These are phyloP conservation scores for Proteles cristata DNA, from an alignment of 2,113 vertebrate genomes.

Conservation along the genomic window DNA sequence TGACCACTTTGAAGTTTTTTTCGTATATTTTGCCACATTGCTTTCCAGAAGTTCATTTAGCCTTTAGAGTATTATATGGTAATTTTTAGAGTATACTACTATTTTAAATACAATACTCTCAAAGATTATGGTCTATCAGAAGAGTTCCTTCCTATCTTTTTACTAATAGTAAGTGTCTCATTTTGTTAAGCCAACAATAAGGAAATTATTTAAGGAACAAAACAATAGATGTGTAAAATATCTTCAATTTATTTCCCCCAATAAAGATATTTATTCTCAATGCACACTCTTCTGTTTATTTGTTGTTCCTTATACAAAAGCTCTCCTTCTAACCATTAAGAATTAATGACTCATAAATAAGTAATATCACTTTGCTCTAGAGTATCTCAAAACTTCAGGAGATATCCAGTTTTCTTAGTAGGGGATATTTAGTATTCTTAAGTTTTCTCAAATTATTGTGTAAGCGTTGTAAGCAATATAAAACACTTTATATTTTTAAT, in stretches of 20 bases:
- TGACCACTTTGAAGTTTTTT: not conserved
- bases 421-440: not conserved
- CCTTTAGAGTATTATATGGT: not conserved
- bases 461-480: not conserved
- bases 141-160: not conserved
- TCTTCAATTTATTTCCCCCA: not conserved
- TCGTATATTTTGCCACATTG: conserved; percentile 3
- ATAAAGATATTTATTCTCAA: conserved; percentile 1
- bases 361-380: not conserved
- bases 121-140: not conserved
- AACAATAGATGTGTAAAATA: not conserved
- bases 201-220: conserved; percentile 1
- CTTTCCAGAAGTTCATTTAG: not conserved
- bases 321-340: not conserved
- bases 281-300: not conserved
- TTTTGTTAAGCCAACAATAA: not conserved
- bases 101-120: not conserved
- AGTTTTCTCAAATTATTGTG: conserved; percentile 6
- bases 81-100: not conserved
- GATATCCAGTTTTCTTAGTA: not conserved
- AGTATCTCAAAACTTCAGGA: not conserved
- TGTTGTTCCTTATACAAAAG: not conserved
- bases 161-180: not conserved
- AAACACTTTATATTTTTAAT: not conserved
- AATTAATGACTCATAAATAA: conserved; percentile 35